Conservation (phyloP, 2,888 invertebrate species). For the Oxystoma pomonae region DNA sequence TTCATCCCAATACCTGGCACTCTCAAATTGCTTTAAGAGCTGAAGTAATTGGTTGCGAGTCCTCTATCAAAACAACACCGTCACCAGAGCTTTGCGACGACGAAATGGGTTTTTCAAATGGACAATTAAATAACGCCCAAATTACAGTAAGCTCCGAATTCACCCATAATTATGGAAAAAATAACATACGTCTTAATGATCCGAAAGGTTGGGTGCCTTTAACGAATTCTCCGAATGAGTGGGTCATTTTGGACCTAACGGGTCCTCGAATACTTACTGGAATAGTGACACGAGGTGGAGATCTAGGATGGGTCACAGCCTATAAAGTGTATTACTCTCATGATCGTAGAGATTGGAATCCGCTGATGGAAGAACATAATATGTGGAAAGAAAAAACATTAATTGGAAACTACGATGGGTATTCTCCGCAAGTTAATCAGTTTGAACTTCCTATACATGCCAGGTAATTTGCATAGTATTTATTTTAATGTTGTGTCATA, state of each 20-base stretch:
- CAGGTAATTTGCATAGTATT: too few relatives aligned
- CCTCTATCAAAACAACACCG: constrained; percentile 25
- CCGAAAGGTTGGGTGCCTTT: constrained; percentile 63
- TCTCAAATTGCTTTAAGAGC: constrained; percentile 59
- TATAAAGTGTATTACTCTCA: constrained; percentile 72
- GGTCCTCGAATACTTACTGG: constrained; percentile 75
- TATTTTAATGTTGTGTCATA: too few relatives aligned
- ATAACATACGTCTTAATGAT: constrained; percentile 41
- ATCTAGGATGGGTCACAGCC: constrained; percentile 68
- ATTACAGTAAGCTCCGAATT: constrained; percentile 61
- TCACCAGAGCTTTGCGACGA: constrained; percentile 55
- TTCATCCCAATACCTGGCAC: constrained; percentile 74
- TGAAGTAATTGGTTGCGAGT: constrained; percentile 51
- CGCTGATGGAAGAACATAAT: constrained; percentile 53
- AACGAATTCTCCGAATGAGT: constrained; percentile 64
- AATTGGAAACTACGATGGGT: constrained; percentile 67
- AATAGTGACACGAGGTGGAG: constrained; percentile 67
- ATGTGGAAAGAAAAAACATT: constrained; percentile 57
- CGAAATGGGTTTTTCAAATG: constrained; percentile 67
- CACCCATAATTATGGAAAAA: constrained; percentile 43
- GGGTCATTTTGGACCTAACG: constrained; percentile 73
- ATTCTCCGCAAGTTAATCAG: constrained; percentile 57
- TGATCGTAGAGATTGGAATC: constrained; percentile 68
- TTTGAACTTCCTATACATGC: constrained; percentile 73
- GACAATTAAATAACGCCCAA: constrained; percentile 58